Base-by-base conservation (phyloP, 2,888 invertebrate species). In the Biston betularia region DNA sequence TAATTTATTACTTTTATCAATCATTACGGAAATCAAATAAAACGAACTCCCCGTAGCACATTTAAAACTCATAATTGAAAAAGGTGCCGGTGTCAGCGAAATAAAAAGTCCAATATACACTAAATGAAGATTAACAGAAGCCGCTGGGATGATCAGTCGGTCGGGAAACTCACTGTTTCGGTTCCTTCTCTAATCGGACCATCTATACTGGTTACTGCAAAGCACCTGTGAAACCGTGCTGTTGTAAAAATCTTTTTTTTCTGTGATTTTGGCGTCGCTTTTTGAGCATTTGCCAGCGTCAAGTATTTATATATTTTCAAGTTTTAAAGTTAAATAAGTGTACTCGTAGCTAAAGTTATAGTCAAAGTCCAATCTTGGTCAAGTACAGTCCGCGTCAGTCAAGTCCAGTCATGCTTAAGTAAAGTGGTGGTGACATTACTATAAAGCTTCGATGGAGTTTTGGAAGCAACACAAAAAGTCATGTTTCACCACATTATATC, bases 161-260 rank as follows among this genome's bases (percentile, higher is more conserved):
- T 64, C 57, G 74, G 74, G 74, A 75, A 79, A 81, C 68, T 70
- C 62, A 63, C 63, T 63, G 70, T 69, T 78, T 77, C 63, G 70
- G 70, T 54, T 69, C 54, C 65, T 62, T 59, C 73, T 72, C 42
- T 75, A 79, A 81, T 82, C 78, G 77, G 78, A 61, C 71, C 75
- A 82, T 81, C 77, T 66, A 77, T 81, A 77, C 75, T 70, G 74
- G 77, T 76, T 79, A 76, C 73, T 80, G 55, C 62, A 67, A 12
- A 50, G 49, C 57, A 38, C 7, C 49, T 56, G n/a, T 79, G 34
- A 75, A 71, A 83, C 79, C 73, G 73, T 52, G 35, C 8, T 38
- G 71, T 65, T 58, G 24, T 42, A 12, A 3, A 72, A 45, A 9
- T 38, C 6, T 38, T 24, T 24, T 24, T 24, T 24, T 24, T 24